Conservation (phyloP, 2,113 vertebrate genomes). For the Dermatemys mawii region DNA sequence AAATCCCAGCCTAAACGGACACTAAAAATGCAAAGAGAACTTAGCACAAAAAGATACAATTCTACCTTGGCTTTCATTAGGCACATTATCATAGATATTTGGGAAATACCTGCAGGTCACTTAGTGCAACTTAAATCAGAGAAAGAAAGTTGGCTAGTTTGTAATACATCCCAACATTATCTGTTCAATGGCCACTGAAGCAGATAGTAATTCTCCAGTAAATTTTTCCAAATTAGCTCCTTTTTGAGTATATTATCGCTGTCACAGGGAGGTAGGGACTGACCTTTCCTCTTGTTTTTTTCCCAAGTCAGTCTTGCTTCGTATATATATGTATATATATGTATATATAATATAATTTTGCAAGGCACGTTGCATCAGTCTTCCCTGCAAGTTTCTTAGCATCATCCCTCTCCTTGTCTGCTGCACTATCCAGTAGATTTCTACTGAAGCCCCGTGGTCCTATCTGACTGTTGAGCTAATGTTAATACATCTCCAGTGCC, state of each 20-base stretch:
- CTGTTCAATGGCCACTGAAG: background rate
- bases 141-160: background rate
- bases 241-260: background rate
- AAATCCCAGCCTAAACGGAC: background rate
- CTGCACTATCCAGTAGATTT: no score
- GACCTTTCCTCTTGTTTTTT: constrained; percentile 21
- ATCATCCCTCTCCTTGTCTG: background rate
- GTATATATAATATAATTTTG: no score
- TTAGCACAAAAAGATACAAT: background rate
- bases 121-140: background rate
- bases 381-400: background rate
- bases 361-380: background rate
- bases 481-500: fast-evolving
- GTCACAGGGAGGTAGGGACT: constrained; percentile 16
- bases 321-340: background rate
- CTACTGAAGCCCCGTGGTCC: fast-evolving
- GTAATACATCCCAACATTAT: background rate
- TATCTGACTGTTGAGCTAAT: background rate
- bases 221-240: constrained; percentile 24
- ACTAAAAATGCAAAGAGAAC: background rate
- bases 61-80: background rate
- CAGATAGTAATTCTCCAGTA: constrained; percentile 6
- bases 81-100: background rate
- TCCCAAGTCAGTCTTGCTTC: background rate
- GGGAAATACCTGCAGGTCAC: background rate